Conservation (phyloP, 2,113 vertebrate species). For the Scolopax mira region DNA sequence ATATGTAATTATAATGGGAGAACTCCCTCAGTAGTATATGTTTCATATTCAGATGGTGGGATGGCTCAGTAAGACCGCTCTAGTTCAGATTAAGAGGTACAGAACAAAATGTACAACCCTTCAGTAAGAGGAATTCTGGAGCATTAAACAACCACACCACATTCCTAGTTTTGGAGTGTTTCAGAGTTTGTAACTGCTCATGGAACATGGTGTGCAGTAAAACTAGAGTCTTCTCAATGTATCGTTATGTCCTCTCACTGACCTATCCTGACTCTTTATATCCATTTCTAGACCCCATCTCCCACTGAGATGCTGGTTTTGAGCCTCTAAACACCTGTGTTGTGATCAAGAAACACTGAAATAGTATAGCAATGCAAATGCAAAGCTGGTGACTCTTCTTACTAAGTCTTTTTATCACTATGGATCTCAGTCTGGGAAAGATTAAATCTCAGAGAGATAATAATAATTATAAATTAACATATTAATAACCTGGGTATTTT, state of each 20-base stretch:
- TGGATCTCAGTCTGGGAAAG: background rate
- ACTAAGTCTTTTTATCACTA: background rate
- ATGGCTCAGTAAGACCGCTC: background rate
- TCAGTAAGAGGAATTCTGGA: background rate
- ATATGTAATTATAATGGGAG: background rate
- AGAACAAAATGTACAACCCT: background rate
- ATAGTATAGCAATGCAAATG: background rate
- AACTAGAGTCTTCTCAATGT: background rate
- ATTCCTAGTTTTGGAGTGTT: background rate
- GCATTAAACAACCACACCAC: rapidly evolving
- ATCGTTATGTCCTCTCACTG: background rate
- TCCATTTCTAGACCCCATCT: background rate
- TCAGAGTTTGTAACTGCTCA: background rate
- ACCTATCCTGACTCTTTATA: rapidly evolving
- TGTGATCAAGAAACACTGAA: background rate
- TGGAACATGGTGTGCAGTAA: background rate
- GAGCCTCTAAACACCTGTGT: background rate
- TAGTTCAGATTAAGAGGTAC: background rate
- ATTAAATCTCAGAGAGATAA: background rate
- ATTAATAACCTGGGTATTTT: background rate
- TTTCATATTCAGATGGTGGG: background rate
- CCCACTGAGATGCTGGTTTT: background rate
- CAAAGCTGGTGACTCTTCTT: background rate
- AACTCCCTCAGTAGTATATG: background rate
- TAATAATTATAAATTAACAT: background rate